These are phyloP conservation scores for Anthonomus grandis DNA, from an alignment of 1,140 invertebrate genomes.

Conservation along the genomic window DNA sequence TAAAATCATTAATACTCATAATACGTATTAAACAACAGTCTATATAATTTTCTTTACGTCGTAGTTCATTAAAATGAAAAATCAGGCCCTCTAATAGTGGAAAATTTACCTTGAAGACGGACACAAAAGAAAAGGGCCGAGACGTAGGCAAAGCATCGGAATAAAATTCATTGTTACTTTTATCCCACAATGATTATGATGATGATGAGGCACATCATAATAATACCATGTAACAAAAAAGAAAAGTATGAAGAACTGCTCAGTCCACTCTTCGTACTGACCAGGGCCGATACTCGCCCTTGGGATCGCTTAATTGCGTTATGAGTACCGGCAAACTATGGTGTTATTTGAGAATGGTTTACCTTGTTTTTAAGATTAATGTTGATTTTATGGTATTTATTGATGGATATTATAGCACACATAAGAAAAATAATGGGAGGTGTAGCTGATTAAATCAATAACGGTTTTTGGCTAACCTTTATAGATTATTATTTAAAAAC, in stretches of 20 bases:
- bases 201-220: constrained; percentile 2
- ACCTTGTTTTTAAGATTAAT: too few relatives aligned
- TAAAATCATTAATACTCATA: too few relatives aligned
- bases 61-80: too few relatives aligned
- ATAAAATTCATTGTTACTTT: constrained; percentile 2
- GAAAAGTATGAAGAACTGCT: not conserved
- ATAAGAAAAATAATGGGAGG: too few relatives aligned
- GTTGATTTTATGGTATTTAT: too few relatives aligned
- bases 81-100: constrained; percentile 3
- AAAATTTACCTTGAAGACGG: not conserved
- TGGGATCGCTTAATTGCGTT: not conserved
- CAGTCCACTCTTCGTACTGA: not conserved
- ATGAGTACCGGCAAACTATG: not conserved
- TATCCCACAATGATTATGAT: constrained; percentile 5
- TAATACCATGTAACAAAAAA: not conserved
- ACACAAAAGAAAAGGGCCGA: not conserved
- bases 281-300: not conserved
- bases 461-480: too few relatives aligned
- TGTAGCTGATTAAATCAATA: too few relatives aligned
- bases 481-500: too few relatives aligned
- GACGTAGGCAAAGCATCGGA: not conserved
- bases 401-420: too few relatives aligned
- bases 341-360: too few relatives aligned
- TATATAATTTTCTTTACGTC: too few relatives aligned
- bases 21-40: too few relatives aligned